Base-by-base conservation (phyloP, 1,140 invertebrate species). In the Penaeus chinensis region DNA sequence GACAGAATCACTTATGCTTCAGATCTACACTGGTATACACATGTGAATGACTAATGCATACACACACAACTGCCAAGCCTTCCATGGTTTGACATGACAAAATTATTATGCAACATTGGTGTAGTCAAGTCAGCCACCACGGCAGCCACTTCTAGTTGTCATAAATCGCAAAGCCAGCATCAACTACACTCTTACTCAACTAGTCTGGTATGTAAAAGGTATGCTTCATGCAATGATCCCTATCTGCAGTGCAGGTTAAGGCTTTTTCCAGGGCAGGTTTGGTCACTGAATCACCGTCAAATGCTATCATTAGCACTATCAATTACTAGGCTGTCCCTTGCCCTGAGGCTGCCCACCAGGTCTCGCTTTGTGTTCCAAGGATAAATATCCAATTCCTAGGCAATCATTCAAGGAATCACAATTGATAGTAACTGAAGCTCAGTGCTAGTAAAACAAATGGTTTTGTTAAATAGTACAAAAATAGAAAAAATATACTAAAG, bases 401-500 rank as follows among this genome's bases (percentile, higher is more conserved):
- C 71, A 66, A 87, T 83, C 61, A 87, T 69, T 63, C 74, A 83
- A 60, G 66, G 66, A 87, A 78, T 85, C 24, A 87, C 42, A 87
- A 66, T 54, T 62, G 69, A 66, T 27, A 69, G 74, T 63, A 54
- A 71, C 32, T 82, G 47, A 66, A 84, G 66, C 65, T 76, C 76
- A 71, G 54, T 60, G 24, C 37, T 80, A 66, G 47, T 61, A 86
- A 27, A 71, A 62, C 87, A 84, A 71, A 63, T 71, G 66, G 74
- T 63, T 60, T 71, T 79, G 61, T 84, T 88, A 84, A 84, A 88
- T 74, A 84, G 82, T 88, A 88, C 87, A 88, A 88, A 88, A 88
- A 88, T 88, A 88, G 82, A 88, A 88, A 88, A 88, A 88, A 88
- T 88, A 88, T 88, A 88, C 87, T 88, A 88, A 88, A 88, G 87